Evolutionary conservation across 2,113 vertebrate species (phyloP).

Genomic region (Actenoides lindsayi): DNA sequence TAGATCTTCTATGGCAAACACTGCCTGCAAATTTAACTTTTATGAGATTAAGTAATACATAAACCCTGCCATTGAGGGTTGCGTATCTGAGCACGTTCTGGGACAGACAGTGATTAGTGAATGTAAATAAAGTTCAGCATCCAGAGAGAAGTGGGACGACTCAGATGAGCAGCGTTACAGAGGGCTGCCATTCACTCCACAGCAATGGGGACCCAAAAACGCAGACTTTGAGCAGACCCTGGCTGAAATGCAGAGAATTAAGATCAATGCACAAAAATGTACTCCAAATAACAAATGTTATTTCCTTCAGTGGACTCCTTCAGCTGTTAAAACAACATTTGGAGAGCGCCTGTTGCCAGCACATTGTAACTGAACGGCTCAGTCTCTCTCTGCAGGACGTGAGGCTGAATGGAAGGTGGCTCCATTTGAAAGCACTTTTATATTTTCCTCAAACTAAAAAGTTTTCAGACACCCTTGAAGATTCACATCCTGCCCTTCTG

Average conservation of each 20-base stretch:
- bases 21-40: background rate
- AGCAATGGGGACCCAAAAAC: background rate
- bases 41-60: background rate
- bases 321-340: background rate
- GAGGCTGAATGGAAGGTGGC: background rate
- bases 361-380: background rate
- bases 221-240: background rate
- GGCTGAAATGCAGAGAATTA: background rate
- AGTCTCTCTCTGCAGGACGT: background rate
- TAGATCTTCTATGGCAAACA: background rate
- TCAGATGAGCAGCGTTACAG: background rate
- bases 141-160: accelerated
- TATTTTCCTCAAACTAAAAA: background rate
- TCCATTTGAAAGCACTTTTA: background rate
- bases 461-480: background rate
- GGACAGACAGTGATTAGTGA: background rate
- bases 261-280: background rate
- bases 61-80: background rate
- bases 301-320: background rate
- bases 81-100: background rate
- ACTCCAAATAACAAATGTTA: background rate
- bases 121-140: background rate
- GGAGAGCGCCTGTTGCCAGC: background rate
- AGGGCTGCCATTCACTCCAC: background rate
- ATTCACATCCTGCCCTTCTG: background rate